Percentiles rank a stretch among this genome's conserved stretches.
phyloP scores from a whole-genome alignment of 2,888 invertebrate species.

The Catotricha subobsoleta region DNA sequence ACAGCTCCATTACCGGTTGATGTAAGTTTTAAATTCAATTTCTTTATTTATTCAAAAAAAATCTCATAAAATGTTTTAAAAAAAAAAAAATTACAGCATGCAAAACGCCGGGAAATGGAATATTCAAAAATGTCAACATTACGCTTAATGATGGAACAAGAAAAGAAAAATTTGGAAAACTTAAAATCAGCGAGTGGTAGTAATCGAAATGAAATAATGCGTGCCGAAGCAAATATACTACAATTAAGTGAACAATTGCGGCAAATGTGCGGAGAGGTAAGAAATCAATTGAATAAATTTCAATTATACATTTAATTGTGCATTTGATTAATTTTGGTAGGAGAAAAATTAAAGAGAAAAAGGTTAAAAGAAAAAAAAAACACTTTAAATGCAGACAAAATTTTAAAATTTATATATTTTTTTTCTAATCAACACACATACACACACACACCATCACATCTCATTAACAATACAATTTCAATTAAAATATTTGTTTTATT shows the following conservation, averaged over 20 bases:
- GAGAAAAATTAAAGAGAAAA: not conserved
- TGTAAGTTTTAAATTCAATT: conserved; percentile 39
- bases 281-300: conserved; percentile 8
- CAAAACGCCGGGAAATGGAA: conserved; percentile 69
- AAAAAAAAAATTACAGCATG: too few relatives aligned
- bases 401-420: too few relatives aligned
- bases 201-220: conserved; percentile 16
- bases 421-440: too few relatives aligned
- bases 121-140: conserved; percentile 69
- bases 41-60: too few relatives aligned
- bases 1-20: conserved; percentile 77
- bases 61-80: too few relatives aligned
- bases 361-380: not conserved
- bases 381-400: too few relatives aligned
- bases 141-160: conserved; percentile 76
- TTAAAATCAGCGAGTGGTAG: conserved; percentile 35
- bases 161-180: conserved; percentile 63
- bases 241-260: conserved; percentile 28
- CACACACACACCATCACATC: too few relatives aligned
- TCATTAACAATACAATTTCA: too few relatives aligned
- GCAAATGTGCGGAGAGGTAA: conserved; percentile 30
- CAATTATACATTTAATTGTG: too few relatives aligned
- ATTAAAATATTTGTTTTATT: too few relatives aligned
- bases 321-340: not conserved
- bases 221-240: conserved; percentile 27